Percentiles rank a stretch among this genome's conserved stretches.
These are phyloP conservation scores for Apotomis betuletana DNA, from an alignment of 2,888 invertebrate genomes.

Conservation along the genomic window DNA sequence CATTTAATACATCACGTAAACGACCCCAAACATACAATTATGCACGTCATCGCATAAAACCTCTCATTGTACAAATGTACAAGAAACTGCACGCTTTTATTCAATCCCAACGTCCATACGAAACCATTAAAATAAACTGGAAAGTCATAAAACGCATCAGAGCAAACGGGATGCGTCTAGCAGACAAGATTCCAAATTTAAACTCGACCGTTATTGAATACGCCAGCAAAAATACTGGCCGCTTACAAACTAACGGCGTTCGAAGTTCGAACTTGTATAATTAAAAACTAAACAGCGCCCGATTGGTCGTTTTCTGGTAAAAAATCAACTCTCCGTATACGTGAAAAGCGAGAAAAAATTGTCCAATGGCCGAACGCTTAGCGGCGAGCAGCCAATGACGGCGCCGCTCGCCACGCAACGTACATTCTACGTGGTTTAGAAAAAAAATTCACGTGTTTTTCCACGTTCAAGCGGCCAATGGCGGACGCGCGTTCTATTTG, in stretches of 20 bases:
- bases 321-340: conserved; percentile 71
- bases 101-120: conserved; percentile 44
- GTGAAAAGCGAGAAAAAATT: conserved; percentile 79
- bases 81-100: conserved; percentile 27
- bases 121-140: conserved; percentile 52
- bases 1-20: conserved; percentile 14
- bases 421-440: conserved; percentile 79
- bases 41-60: conserved; percentile 11
- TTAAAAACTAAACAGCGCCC: conserved; percentile 72
- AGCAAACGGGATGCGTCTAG: conserved; percentile 54
- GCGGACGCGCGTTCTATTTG: conserved; percentile 57
- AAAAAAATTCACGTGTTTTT: conserved; percentile 81
- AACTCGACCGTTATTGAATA: conserved; percentile 36
- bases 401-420: conserved; percentile 63
- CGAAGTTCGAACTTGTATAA: conserved; percentile 66
- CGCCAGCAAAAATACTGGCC: conserved; percentile 54
- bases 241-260: conserved; percentile 45
- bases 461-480: conserved; percentile 74
- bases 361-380: conserved; percentile 69
- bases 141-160: conserved; percentile 51
- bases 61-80: conserved; percentile 10
- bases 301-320: conserved; percentile 77
- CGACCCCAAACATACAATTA: not conserved
- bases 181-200: conserved; percentile 44
- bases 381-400: conserved; percentile 66